A percentile compares a stretch with the other conserved stretches of the same genome.
Evolutionary conservation across 2,888 invertebrate species (phyloP).

Genomic region (Chrysodeixis includens): DNA sequence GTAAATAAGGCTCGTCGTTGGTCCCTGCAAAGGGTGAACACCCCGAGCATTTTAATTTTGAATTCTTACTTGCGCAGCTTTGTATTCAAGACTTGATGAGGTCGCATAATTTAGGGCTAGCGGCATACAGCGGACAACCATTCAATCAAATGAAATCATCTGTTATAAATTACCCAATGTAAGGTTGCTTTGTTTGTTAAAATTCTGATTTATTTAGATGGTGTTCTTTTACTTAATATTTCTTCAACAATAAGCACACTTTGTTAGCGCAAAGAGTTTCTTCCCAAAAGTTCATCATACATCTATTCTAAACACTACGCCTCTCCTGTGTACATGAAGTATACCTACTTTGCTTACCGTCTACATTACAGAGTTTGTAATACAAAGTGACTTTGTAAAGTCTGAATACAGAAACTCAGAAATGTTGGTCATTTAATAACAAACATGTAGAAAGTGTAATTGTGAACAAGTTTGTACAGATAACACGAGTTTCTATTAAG

Average conservation of each 20-base stretch:
- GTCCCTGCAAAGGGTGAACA: constrained; percentile 56
- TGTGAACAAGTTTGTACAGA: constrained; percentile 8
- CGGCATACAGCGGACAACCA: constrained; percentile 34
- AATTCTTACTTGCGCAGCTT: constrained; percentile 55
- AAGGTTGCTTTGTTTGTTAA: neutral
- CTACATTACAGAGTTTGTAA: constrained; percentile 4
- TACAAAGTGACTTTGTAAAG: constrained; percentile 6
- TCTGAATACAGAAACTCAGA: constrained; percentile 6
- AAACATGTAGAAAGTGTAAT: constrained; percentile 7
- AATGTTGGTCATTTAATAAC: constrained; percentile 7
- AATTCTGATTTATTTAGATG: neutral
- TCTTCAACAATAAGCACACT: neutral
- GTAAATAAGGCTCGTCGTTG: constrained; percentile 40
- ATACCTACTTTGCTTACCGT: neutral
- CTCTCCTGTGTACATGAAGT: too few species aligned
- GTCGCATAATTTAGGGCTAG: constrained; percentile 51
- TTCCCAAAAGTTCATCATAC: neutral
- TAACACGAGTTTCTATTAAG: constrained; percentile 20
- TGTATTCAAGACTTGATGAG: constrained; percentile 52
- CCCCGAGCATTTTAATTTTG: constrained; percentile 60
- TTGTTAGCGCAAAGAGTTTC: neutral
- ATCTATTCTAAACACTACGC: too few species aligned
- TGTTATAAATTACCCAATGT: constrained; percentile 10
- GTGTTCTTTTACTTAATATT: neutral
- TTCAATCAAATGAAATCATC: constrained; percentile 36